These are phyloP conservation scores for Xerus rutilus DNA, from an alignment of 2,797 vertebrate genomes.

Conservation along the genomic window DNA sequence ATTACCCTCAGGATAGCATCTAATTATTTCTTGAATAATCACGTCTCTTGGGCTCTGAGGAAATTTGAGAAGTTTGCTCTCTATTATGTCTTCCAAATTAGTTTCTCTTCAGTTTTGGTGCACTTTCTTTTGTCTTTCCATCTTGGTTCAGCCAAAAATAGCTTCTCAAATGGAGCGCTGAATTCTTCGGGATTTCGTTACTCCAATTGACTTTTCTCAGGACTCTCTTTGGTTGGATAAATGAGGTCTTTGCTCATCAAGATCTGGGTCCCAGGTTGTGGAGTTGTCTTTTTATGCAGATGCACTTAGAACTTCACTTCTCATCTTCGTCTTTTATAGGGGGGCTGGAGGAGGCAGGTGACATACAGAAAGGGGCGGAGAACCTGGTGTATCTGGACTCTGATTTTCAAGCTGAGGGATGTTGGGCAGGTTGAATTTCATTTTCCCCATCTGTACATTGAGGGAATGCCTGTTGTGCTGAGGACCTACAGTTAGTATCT, in stretches of 20 bases:
- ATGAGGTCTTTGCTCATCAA: constrained; percentile 69
- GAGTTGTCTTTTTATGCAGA: constrained; percentile 14
- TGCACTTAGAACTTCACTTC: neutral
- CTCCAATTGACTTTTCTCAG: constrained; percentile 84
- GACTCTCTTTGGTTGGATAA: constrained; percentile 78
- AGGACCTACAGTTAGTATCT: neutral
- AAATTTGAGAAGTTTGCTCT: constrained; percentile 79
- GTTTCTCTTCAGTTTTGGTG: constrained; percentile 79
- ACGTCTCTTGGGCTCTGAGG: constrained; percentile 78
- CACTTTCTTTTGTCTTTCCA: constrained; percentile 79
- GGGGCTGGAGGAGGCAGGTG: no score
- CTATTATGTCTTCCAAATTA: constrained; percentile 82
- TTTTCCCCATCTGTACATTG: neutral
- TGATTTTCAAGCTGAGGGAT: neutral
- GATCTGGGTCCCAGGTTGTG: neutral
- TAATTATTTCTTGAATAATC: constrained; percentile 85
- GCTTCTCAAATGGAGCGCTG: constrained; percentile 77
- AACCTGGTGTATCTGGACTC: neutral
- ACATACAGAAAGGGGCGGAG: neutral
- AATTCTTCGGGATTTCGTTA: constrained; percentile 81
- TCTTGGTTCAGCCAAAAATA: constrained; percentile 85
- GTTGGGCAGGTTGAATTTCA: neutral
- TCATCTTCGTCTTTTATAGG: neutral
- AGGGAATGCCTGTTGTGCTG: neutral
- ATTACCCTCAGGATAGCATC: constrained; percentile 80